These are phyloP conservation scores for Girardinichthys multiradiatus DNA, from an alignment of 2,113 vertebrate genomes.

Conservation along the genomic window DNA sequence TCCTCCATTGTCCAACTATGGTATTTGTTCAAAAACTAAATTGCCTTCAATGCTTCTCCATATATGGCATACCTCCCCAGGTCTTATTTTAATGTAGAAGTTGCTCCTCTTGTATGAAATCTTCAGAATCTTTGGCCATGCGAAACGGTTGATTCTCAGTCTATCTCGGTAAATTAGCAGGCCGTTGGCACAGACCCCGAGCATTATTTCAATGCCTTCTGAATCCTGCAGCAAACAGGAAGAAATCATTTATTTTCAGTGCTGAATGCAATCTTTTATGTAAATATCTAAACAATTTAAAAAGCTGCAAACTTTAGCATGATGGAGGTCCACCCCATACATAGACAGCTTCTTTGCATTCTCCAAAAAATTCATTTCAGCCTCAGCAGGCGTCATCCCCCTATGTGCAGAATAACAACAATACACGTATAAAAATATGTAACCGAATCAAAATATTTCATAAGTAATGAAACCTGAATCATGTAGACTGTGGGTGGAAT, in stretches of 20 bases:
- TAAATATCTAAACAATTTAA: not conserved
- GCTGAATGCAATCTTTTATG: not conserved
- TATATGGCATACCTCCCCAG: slow-evolving; percentile 86
- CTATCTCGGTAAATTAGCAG: slow-evolving; percentile 97
- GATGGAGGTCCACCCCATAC: slow-evolving; percentile 98
- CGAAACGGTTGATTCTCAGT: slow-evolving; percentile 97
- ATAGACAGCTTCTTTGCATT: slow-evolving; percentile 99
- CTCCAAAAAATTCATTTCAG: slow-evolving; percentile 97
- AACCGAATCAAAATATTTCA: slow-evolving; percentile 33
- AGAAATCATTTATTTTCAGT: not conserved
- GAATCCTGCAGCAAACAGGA: slow-evolving; percentile 85
- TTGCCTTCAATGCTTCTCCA: not conserved
- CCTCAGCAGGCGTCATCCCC: slow-evolving; percentile 97
- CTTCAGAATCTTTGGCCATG: slow-evolving; percentile 99
- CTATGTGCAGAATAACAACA: slow-evolving; percentile 71
- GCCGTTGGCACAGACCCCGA: slow-evolving; percentile 96
- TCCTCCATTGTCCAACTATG: not conserved
- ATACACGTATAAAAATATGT: slow-evolving; percentile 18
- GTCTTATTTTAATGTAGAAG: slow-evolving; percentile 99
- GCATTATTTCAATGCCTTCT: slow-evolving; percentile 98
- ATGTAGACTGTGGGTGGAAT: slow-evolving; percentile 6
- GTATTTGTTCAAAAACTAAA: not conserved
- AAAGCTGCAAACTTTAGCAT: slow-evolving; percentile 88
- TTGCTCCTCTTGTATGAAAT: slow-evolving; percentile 99
- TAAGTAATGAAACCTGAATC: slow-evolving; percentile 26